Base-by-base conservation (phyloP, 2,797 vertebrate genomes). In the Petrocephalus sullivani region DNA sequence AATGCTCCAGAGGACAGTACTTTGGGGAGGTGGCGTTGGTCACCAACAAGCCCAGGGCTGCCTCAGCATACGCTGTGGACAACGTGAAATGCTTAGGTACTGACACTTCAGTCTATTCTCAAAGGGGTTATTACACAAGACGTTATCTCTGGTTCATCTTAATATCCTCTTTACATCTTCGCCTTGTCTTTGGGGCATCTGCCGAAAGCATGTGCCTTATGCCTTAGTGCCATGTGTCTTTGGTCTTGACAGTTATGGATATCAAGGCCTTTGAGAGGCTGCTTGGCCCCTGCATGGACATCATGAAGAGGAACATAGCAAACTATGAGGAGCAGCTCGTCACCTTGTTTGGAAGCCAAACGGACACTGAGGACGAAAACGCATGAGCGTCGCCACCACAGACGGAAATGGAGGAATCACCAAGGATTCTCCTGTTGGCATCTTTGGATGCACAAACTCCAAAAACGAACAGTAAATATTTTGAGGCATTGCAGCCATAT, bases 301-400 rank as follows among this genome's bases (percentile, higher is more conserved):
- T 99, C 95, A 99, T 99, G 98, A 99, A 99, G 95, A 97, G 98
- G 91, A 99, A 99, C 95, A 99, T 99, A 92, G 96, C 97, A 75
- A 99, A 99, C 94, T 99, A 99, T 88, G 98, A 99, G 93, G 98
- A 99, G 92, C 98, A 99, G 91, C 96, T 99, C 91, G 96, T 98
- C 90, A 96, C 96, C 90, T 94, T 99, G 90, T 99, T 99, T 95
- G 97, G 97, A 94, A 96, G 97, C 95, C 97, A 98, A 93, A 97
- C 97, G 95, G 98, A 97, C 95, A 98, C 98, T 93, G 94, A 97
- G 0, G 97, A 98, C 91, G 93, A 96, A 91, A 97, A 93, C 95
- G 96, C 96, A 95, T 98, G 96, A 98, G 93, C 95, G 93, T 92
- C 56, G 88, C 61, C 91, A 92, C 28, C 10, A 19, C 2, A n/a